Base-by-base conservation (phyloP, 2,797 vertebrate genomes). In the Sebastes alutus region DNA sequence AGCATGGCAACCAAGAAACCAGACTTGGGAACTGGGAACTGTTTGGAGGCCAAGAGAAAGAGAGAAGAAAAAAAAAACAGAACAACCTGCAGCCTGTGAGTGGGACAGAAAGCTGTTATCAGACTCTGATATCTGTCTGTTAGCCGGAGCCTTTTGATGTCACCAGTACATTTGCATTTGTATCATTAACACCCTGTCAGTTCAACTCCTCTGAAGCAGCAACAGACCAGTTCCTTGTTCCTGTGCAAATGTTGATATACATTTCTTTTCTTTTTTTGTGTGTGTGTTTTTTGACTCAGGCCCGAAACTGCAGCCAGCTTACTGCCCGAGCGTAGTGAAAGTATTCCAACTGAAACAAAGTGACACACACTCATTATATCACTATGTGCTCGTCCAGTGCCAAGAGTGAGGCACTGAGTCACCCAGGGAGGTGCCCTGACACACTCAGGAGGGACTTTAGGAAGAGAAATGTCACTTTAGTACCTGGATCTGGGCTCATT, bases 11-110 rank as follows among this genome's bases (percentile, higher is more conserved):
- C 94, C 88, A 83, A 89, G 87, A 87, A 83, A 84, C 75, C 74
- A 89, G 90, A 94, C 87, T 90, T 83, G 85, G 89, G 90, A 94
- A 88, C 86, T 88, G 90, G 88, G 87, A 91, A 89, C 46, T 72
- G 78, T 87, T 88, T 78, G 76, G 80, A 80, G 67, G 78, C 80
- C 82, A 84, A 75, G 23, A 32, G 27, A n/a, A 9, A 49, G 11
- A 38, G 13, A 11, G 14, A 32, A 0, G 14, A 32, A 0, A 25
- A 42, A 64, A 27, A 78, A 72, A 32, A 54, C 25, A 38, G 13
- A 64, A 23, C 12, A 54, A 73, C 62, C 52, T 76, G 74, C 68
- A 83, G 84, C 23, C 74, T 33, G 70, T 7, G 67, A 82, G 60
- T 7, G 30, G 33, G 22, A 60, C 85, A 46, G 52, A 87, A 55